Evolutionary conservation across 2,113 vertebrate genomes (phyloP).

Genomic region (Dipodomys ordii): DNA sequence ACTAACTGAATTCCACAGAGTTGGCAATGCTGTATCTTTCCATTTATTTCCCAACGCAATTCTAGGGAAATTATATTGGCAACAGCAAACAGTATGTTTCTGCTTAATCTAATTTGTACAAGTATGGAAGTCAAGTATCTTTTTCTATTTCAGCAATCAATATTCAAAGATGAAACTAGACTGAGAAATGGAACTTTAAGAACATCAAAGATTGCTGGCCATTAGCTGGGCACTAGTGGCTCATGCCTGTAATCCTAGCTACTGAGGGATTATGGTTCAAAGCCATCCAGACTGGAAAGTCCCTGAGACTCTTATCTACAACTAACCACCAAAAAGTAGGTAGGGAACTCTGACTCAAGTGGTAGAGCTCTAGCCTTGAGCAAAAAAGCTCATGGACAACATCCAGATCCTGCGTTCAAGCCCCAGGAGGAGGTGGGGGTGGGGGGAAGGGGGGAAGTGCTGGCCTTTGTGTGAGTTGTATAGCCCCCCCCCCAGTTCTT

Average conservation of each 20-base stretch:
- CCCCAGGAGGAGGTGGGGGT: too few species aligned
- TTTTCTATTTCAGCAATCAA: constrained; percentile 30
- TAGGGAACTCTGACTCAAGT: too few species aligned
- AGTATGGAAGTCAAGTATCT: not conserved
- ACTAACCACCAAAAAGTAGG: too few species aligned
- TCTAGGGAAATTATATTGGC: not conserved
- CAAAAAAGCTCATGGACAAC: too few species aligned
- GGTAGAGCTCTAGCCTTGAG: too few species aligned
- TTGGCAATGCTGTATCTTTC: not conserved
- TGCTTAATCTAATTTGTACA: not conserved
- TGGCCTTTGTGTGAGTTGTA: not conserved
- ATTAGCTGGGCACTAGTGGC: too few species aligned
- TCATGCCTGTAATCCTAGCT: too few species aligned
- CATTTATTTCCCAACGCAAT: not conserved
- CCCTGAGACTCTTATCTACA: too few species aligned
- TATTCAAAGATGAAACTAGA: not conserved
- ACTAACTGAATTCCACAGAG: not conserved
- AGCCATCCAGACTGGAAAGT: too few species aligned
- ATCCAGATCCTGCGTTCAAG: too few species aligned
- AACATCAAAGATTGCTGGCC: not conserved
- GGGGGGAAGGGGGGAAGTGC: too few species aligned
- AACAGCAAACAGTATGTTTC: not conserved
- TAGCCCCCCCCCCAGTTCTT: not conserved
- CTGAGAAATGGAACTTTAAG: not conserved
- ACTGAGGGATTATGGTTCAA: too few species aligned